Percentiles rank a stretch among this genome's conserved stretches.
Conservation (phyloP, 2,797 vertebrate genomes). For the Sebastes diploproa region DNA sequence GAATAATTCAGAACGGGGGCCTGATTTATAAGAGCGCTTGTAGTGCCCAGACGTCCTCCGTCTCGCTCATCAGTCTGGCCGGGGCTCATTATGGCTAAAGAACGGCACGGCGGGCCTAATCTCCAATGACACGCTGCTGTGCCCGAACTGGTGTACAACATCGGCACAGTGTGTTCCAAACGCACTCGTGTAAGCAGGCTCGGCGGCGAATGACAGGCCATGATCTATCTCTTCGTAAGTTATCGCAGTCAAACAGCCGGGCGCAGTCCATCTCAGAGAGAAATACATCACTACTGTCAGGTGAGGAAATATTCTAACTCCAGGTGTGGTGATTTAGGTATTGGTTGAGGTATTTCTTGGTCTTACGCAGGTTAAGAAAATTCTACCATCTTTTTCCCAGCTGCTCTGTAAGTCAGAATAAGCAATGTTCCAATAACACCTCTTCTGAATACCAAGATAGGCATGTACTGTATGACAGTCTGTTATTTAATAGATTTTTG, state of each 20-base stretch:
- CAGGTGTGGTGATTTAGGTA: neutral
- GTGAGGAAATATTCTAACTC: neutral
- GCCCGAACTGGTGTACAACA: conserved; percentile 27
- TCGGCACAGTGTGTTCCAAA: conserved; percentile 28
- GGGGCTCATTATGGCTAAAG: conserved; percentile 54
- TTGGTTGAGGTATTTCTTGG: neutral
- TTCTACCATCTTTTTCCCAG: conserved; percentile 15
- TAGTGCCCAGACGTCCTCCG: conserved; percentile 54
- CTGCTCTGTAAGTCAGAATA: conserved; percentile 5
- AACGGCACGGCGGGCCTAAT: conserved; percentile 21
- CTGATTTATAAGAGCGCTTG: conserved; percentile 72
- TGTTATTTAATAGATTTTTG: conserved; percentile 25
- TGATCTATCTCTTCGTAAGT: neutral
- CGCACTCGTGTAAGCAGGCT: neutral
- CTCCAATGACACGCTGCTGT: conserved; percentile 33
- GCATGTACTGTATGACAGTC: conserved; percentile 1
- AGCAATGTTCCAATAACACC: neutral
- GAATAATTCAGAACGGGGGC: conserved; percentile 70
- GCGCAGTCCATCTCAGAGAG: neutral
- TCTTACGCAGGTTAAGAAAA: neutral
- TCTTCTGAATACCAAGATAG: conserved; percentile 25
- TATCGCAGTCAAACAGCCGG: conserved; percentile 14
- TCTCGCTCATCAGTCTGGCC: conserved; percentile 55
- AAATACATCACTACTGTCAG: neutral
- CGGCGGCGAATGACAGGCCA: neutral